phyloP scores from a whole-genome alignment of 2,888 invertebrate species.

The Sphaerophoria rueppellii region DNA sequence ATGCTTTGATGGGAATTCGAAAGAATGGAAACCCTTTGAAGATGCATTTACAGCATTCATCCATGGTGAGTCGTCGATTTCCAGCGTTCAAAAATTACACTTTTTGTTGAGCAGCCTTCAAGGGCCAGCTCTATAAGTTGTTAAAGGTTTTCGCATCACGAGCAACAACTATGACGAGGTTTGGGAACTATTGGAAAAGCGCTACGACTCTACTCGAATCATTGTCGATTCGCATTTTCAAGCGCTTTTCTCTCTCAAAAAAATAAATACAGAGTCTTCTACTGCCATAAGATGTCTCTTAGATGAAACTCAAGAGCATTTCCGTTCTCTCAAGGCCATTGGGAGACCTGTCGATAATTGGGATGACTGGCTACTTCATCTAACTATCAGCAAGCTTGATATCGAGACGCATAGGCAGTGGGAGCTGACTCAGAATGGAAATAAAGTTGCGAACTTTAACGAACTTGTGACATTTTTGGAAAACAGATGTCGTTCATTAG shows the following conservation, averaged over 20 bases:
- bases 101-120: conserved; percentile 11
- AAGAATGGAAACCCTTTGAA: conserved; percentile 48
- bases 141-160: too few relatives aligned
- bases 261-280: conserved; percentile 27
- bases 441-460: background rate
- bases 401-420: conserved; percentile 58
- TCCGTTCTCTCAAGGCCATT: conserved; percentile 20
- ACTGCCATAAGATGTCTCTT: conserved; percentile 19
- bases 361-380: conserved; percentile 14
- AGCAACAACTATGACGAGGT: conserved; percentile 28
- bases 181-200: conserved; percentile 28
- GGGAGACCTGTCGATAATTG: background rate
- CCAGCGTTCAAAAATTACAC: conserved; percentile 28
- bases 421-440: conserved; percentile 48
- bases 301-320: conserved; percentile 36
- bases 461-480: conserved; percentile 9
- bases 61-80: conserved; percentile 9
- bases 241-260: conserved; percentile 24
- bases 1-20: conserved; percentile 44
- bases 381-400: conserved; percentile 37
- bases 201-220: conserved; percentile 43
- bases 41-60: conserved; percentile 49
- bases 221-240: conserved; percentile 45
- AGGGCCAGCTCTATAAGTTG: conserved; percentile 20
- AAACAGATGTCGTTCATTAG: conserved; percentile 35